Evolutionary conservation across 2,888 invertebrate genomes (phyloP).

Genomic region (Sisyra nigra): DNA sequence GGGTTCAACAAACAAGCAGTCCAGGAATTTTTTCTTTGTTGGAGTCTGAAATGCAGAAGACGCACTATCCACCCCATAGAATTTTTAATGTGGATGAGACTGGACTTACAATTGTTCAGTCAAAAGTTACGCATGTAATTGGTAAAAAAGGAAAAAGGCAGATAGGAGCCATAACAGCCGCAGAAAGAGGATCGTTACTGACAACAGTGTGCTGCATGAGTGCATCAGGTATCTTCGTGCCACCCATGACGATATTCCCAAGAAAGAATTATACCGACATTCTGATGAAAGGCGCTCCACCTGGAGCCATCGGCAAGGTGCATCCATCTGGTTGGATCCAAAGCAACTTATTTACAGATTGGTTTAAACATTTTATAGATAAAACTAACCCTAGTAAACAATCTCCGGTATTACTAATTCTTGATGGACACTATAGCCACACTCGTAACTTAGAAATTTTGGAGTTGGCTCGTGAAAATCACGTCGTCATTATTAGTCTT

Average conservation of each 20-base stretch:
- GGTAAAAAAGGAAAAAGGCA: constrained; percentile 1
- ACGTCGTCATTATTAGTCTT: constrained; percentile 19
- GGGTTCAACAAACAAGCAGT: no score
- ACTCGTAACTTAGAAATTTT: constrained; percentile 19
- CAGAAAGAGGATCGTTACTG: constrained; percentile 9
- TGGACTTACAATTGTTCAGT: neutral
- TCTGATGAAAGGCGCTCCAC: constrained; percentile 18
- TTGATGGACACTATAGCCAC: constrained; percentile 18
- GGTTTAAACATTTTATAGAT: constrained; percentile 10
- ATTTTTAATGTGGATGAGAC: constrained; percentile 1
- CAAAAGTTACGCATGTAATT: neutral
- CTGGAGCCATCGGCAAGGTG: constrained; percentile 15
- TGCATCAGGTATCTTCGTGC: constrained; percentile 18
- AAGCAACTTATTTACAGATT: constrained; percentile 15
- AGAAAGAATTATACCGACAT: constrained; percentile 17
- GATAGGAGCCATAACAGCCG: constrained; percentile 2
- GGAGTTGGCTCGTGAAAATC: constrained; percentile 18
- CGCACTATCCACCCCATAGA: neutral
- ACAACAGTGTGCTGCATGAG: constrained; percentile 18
- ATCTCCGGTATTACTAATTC: constrained; percentile 15
- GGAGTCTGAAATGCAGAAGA: neutral
- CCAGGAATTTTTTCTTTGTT: no score
- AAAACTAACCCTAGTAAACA: constrained; percentile 4
- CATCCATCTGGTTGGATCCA: constrained; percentile 18
- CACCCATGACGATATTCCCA: constrained; percentile 20